A percentile compares a stretch with the other conserved stretches of the same genome.
Evolutionary conservation across 2,888 invertebrate genomes (phyloP).

Genomic region (Drosophila gaucha): DNA sequence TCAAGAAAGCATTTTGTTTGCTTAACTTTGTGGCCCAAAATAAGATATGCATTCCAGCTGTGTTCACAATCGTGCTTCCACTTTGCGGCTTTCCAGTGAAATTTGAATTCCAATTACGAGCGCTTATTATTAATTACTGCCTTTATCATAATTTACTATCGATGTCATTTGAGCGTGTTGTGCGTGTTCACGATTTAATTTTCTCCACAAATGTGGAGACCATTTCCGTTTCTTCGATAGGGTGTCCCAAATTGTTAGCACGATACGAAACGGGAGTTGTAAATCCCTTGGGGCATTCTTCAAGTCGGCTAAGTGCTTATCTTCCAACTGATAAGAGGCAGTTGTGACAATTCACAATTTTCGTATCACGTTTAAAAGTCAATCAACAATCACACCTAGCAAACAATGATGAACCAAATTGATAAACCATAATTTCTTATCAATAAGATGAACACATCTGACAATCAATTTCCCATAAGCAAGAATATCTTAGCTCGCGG

Average conservation of each 20-base stretch:
- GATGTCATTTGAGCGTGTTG: conserved; percentile 11
- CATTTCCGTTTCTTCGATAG: conserved; percentile 11
- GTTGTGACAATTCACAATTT: conserved; percentile 48
- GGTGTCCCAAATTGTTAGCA: conserved; percentile 3
- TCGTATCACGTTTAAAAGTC: conserved; percentile 49
- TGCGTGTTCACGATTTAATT: conserved; percentile 17
- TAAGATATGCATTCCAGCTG: conserved; percentile 48
- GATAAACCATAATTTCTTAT: not conserved
- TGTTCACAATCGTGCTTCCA: conserved; percentile 34
- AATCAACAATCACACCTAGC: conserved; percentile 13
- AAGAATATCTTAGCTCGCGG: not conserved
- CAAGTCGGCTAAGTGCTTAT: conserved; percentile 44
- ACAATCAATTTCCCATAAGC: not conserved
- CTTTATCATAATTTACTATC: conserved; percentile 28
- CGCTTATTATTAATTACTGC: conserved; percentile 48
- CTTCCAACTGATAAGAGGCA: conserved; percentile 55
- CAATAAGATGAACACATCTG: not conserved
- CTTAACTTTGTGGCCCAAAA: conserved; percentile 42
- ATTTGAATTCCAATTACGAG: conserved; percentile 27
- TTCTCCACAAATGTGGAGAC: conserved; percentile 29
- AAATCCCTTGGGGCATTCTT: conserved; percentile 3
- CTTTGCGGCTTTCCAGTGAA: conserved; percentile 54
- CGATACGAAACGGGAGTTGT: not conserved
- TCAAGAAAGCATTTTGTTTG: conserved; percentile 62
- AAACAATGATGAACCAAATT: not conserved